Evolutionary conservation across 2,797 vertebrate genomes (phyloP).

Genomic region (Enteromius argenteus): DNA sequence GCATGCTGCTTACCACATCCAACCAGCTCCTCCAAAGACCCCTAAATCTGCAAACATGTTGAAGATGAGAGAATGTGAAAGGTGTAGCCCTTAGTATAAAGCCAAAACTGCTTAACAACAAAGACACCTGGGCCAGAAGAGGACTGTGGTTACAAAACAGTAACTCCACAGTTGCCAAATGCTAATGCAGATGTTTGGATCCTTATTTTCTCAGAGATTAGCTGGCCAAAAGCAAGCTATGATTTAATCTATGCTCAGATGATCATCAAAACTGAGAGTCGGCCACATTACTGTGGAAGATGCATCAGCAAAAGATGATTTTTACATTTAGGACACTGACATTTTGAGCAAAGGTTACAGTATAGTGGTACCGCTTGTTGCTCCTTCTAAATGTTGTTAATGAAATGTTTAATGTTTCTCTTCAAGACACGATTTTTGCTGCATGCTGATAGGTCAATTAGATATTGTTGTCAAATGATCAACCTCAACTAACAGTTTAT

Average conservation of each 20-base stretch:
- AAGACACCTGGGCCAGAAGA: conserved; percentile 41
- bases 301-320: not conserved
- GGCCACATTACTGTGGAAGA: conserved; percentile 23
- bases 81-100: conserved; percentile 12
- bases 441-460: not conserved
- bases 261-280: conserved; percentile 32
- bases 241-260: conserved; percentile 45
- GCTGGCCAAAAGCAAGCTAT: conserved; percentile 32
- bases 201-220: conserved; percentile 44
- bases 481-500: not conserved
- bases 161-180: conserved; percentile 14
- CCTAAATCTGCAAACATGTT: conserved; percentile 32
- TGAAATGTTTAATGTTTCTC: not conserved
- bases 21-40: conserved; percentile 29
- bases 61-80: conserved; percentile 27
- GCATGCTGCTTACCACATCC: conserved; percentile 29
- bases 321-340: not conserved
- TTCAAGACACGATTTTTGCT: not conserved
- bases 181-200: conserved; percentile 51
- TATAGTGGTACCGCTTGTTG: not conserved
- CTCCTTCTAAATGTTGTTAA: not conserved
- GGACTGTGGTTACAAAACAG: conserved; percentile 45
- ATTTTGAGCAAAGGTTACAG: not conserved
- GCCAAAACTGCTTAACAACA: conserved; percentile 19
- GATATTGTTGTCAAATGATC: not conserved